These are phyloP conservation scores for Ophiothrix spiculata DNA, from an alignment of 35 echinoderm and acorn worm genomes.

Conservation along the genomic window DNA sequence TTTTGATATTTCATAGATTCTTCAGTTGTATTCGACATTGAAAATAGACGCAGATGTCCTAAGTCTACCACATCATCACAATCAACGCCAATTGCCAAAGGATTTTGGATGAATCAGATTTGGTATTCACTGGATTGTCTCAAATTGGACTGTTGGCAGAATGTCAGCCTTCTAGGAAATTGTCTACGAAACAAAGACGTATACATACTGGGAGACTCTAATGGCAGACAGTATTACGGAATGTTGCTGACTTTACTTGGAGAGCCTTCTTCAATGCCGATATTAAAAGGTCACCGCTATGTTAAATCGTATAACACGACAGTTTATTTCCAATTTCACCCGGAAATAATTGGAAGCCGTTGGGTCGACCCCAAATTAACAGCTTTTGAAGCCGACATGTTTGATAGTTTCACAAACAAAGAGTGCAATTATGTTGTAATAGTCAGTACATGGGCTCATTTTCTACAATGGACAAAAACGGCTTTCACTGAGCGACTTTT, in stretches of 20 bases:
- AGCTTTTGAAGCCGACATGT: too few relatives aligned
- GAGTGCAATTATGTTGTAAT: background rate
- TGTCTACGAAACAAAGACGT: background rate
- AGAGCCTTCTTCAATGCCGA: background rate
- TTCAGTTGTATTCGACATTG: too few relatives aligned
- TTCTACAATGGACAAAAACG: background rate
- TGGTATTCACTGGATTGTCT: too few relatives aligned
- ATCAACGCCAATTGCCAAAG: too few relatives aligned
- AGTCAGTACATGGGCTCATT: background rate
- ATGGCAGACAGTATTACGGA: background rate
- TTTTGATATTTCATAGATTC: too few relatives aligned
- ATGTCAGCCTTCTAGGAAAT: too few relatives aligned
- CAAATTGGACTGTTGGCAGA: too few relatives aligned
- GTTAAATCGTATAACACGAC: background rate
- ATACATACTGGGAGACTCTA: background rate
- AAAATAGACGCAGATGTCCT: too few relatives aligned
- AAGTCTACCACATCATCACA: too few relatives aligned
- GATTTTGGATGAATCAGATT: too few relatives aligned
- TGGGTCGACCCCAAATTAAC: background rate
- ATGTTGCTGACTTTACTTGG: background rate
- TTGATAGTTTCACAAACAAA: too few relatives aligned
- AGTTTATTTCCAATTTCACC: background rate
- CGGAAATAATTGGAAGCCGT: background rate
- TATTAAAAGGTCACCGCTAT: background rate
- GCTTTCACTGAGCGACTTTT: background rate